These are phyloP conservation scores for Drosophila erecta DNA, from an alignment of 1,140 invertebrate genomes.

Conservation along the genomic window DNA sequence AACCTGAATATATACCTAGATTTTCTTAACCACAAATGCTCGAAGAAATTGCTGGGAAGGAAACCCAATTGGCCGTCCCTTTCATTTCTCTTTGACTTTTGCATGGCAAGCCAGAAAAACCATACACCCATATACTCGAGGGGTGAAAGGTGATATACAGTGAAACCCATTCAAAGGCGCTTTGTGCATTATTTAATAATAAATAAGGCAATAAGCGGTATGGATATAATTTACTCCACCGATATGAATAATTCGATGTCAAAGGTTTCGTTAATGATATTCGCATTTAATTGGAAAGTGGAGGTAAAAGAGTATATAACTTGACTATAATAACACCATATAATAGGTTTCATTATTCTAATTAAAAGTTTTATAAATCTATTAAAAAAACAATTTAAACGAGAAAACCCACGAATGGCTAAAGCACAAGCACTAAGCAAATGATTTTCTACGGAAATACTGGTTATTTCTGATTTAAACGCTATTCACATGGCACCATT, in stretches of 20 bases:
- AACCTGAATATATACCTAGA: constrained; percentile 29
- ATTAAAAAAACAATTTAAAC: too few relatives aligned
- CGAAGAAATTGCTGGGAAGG: constrained; percentile 13
- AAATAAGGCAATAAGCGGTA: constrained; percentile 12
- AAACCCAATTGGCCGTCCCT: constrained; percentile 44
- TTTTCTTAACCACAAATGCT: constrained; percentile 47
- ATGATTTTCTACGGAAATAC: too few relatives aligned
- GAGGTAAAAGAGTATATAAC: too few relatives aligned
- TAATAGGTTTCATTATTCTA: too few relatives aligned
- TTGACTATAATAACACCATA: neutral
- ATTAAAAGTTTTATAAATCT: too few relatives aligned
- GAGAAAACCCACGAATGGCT: too few relatives aligned
- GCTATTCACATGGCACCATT: neutral
- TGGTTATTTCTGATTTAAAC: too few relatives aligned
- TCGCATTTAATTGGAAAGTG: constrained; percentile 2
- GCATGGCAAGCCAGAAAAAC: constrained; percentile 27
- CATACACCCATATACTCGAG: constrained; percentile 10
- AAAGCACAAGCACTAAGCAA: too few relatives aligned
- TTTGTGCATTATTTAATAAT: neutral
- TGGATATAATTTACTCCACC: neutral
- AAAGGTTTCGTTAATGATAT: constrained; percentile 27
- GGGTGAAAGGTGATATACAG: constrained; percentile 11
- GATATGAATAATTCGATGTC: constrained; percentile 13
- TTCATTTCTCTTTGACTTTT: constrained; percentile 25
- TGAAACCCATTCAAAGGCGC: constrained; percentile 9